Evolutionary conservation across 1,140 invertebrate species (phyloP).

Genomic region (Drosophila asahinai): DNA sequence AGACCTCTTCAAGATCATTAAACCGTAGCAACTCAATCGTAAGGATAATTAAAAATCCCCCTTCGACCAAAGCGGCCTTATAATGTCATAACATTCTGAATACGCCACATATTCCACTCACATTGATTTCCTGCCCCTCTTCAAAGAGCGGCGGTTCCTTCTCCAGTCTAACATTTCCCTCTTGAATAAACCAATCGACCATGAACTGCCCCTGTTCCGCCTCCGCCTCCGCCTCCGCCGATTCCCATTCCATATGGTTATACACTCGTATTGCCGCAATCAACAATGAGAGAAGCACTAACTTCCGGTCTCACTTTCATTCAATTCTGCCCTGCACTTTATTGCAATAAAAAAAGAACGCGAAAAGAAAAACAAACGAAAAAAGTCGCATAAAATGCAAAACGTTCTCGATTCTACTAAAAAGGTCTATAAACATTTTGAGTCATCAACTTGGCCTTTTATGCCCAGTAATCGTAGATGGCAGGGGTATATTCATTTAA

Average conservation of each 20-base stretch:
- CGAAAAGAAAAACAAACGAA: constrained; percentile 19
- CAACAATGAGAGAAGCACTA: constrained; percentile 56
- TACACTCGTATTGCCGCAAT: constrained; percentile 33
- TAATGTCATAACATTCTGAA: constrained; percentile 31
- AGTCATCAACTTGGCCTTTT: constrained; percentile 45
- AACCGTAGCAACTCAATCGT: constrained; percentile 29
- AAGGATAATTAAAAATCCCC: constrained; percentile 38
- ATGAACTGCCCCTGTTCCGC: constrained; percentile 30
- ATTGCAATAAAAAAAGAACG: constrained; percentile 36
- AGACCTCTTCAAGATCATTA: constrained; percentile 14
- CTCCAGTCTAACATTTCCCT: constrained; percentile 36
- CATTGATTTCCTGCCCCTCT: constrained; percentile 32
- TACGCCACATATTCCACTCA: constrained; percentile 15
- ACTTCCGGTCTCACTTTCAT: constrained; percentile 69
- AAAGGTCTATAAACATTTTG: constrained; percentile 68
- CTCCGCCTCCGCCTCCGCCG: background rate
- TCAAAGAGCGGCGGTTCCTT: constrained; percentile 5
- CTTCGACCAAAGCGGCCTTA: constrained; percentile 7
- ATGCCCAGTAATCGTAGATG: background rate
- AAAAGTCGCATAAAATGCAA: constrained; percentile 65
- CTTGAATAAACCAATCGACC: constrained; percentile 45
- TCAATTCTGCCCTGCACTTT: constrained; percentile 59
- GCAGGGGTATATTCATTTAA: background rate
- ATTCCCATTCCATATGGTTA: constrained; percentile 1
- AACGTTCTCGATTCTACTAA: constrained; percentile 57